These are phyloP conservation scores for Zonotrichia leucophrys DNA, from an alignment of 2,113 vertebrate genomes.

Conservation along the genomic window DNA sequence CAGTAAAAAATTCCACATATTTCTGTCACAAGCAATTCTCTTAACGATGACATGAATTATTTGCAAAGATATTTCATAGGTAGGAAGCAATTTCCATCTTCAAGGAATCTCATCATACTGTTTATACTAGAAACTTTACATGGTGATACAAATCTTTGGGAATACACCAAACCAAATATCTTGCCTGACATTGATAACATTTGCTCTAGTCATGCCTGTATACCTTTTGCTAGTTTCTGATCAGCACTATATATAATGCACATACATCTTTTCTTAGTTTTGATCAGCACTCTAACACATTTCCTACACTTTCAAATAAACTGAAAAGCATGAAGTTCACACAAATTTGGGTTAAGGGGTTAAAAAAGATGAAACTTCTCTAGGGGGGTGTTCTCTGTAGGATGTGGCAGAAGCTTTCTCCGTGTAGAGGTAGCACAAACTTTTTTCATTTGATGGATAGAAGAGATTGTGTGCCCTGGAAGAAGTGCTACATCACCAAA, in stretches of 20 bases:
- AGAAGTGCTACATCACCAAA: background rate
- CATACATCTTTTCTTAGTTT: background rate
- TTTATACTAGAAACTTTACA: background rate
- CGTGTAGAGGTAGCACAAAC: background rate
- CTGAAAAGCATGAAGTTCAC: background rate
- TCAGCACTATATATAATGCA: background rate
- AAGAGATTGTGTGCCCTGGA: background rate
- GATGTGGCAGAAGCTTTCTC: background rate
- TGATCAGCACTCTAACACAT: background rate
- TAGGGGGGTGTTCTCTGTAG: background rate
- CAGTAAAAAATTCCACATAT: background rate
- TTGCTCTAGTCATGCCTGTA: background rate
- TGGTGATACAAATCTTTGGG: background rate
- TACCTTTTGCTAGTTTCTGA: background rate
- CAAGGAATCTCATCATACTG: background rate
- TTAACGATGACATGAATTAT: background rate
- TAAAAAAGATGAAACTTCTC: background rate
- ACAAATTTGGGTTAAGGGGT: background rate
- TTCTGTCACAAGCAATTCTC: conserved; percentile 6
- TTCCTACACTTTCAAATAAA: background rate
- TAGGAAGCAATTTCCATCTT: background rate
- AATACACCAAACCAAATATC: background rate
- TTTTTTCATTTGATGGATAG: background rate
- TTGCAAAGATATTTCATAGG: background rate
- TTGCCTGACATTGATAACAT: background rate